Percentiles rank a stretch among this genome's conserved stretches.
Conservation (phyloP, 1,140 invertebrate genomes). For the Trissolcus basalis region DNA sequence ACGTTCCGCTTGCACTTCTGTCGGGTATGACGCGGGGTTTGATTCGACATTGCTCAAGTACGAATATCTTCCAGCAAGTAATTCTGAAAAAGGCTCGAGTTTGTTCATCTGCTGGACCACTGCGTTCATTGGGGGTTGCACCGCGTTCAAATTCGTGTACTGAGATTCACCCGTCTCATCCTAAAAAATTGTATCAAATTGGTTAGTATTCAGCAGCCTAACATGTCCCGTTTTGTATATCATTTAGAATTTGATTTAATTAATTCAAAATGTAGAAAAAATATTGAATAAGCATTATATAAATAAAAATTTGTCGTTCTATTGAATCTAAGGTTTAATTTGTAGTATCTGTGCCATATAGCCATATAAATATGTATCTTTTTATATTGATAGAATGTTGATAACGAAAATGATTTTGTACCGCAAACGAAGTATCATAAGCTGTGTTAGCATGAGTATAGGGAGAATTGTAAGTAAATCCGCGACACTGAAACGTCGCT, state of each 20-base stretch:
- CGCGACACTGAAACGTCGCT: conserved; percentile 67
- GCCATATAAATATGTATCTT: too few species aligned
- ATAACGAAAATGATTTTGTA: too few species aligned
- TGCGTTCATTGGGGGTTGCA: conserved; percentile 69
- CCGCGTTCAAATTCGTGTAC: conserved; percentile 75
- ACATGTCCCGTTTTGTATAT: neutral
- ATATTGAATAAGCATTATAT: too few species aligned
- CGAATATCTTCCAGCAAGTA: conserved; percentile 79
- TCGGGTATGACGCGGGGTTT: conserved; percentile 49
- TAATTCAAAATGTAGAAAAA: too few species aligned
- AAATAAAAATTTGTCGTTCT: too few species aligned
- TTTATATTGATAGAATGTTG: neutral
- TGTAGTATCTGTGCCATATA: too few species aligned
- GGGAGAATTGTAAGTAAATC: conserved; percentile 65
- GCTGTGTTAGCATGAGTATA: conserved; percentile 51
- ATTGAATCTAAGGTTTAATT: too few species aligned
- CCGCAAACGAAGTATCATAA: conserved; percentile 67
- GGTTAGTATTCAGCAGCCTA: neutral
- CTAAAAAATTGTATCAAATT: conserved; percentile 32
- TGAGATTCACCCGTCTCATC: conserved; percentile 69
- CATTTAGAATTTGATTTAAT: neutral
- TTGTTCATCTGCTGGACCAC: conserved; percentile 78
- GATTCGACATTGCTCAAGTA: conserved; percentile 74
- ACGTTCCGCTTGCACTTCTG: conserved; percentile 50
- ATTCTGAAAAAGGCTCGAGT: conserved; percentile 83